Evolutionary conservation across 2,113 vertebrate genomes (phyloP).

Genomic region (Chaetura pelagica): DNA sequence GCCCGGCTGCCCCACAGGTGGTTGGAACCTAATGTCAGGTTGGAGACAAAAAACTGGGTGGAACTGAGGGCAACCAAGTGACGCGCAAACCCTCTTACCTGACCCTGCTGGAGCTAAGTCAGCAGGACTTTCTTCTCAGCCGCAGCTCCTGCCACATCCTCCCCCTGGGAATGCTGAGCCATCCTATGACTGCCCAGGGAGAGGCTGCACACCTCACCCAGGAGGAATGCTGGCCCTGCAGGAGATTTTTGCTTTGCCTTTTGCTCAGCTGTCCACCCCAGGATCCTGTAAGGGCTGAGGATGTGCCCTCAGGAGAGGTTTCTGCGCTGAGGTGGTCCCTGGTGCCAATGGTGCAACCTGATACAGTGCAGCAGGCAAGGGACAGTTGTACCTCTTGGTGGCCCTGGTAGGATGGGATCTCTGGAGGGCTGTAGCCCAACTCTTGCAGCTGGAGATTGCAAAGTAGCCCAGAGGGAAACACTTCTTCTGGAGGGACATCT

Average conservation of each 20-base stretch:
- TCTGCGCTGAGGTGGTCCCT: background rate
- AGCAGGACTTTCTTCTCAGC: background rate
- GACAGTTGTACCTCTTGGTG: fast-evolving
- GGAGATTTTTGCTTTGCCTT: background rate
- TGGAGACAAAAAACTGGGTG: background rate
- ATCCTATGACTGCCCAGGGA: background rate
- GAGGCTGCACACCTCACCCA: background rate
- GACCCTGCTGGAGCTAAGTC: background rate
- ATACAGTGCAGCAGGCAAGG: fast-evolving
- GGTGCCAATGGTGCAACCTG: background rate
- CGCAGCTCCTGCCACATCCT: background rate
- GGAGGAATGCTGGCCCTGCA: background rate
- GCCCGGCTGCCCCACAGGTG: fast-evolving
- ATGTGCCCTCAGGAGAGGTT: background rate
- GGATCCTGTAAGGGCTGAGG: background rate
- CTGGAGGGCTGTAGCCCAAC: background rate
- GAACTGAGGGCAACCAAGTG: background rate
- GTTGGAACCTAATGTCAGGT: too few species aligned
- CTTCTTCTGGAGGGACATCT: background rate
- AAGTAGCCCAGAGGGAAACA: background rate
- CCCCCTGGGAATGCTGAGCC: background rate
- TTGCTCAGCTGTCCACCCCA: background rate
- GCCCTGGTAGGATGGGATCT: background rate
- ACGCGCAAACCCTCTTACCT: background rate
- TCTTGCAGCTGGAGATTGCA: background rate